These are phyloP conservation scores for Bursaphelenchus mucronatus DNA, from an alignment of 1,140 invertebrate species.

Conservation along the genomic window DNA sequence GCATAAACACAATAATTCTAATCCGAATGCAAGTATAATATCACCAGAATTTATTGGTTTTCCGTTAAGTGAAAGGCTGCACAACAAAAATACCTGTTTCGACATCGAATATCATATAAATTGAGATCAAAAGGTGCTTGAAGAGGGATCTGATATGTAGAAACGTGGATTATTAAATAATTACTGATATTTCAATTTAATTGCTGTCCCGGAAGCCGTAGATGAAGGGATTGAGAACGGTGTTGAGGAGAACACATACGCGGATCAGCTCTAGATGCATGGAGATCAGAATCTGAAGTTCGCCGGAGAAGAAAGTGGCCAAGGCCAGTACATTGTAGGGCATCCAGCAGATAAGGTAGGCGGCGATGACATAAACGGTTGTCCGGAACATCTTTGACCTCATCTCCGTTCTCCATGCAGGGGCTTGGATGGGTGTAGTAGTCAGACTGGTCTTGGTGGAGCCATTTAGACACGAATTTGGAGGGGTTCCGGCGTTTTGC, in stretches of 20 bases:
- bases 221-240: constrained; percentile 49
- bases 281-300: constrained; percentile 45
- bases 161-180: too few species aligned
- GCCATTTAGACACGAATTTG: constrained; percentile 14
- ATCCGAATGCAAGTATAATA: too few species aligned
- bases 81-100: too few species aligned
- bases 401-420: constrained; percentile 48
- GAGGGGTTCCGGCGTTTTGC: constrained; percentile 21
- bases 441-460: constrained; percentile 24
- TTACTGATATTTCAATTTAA: too few species aligned
- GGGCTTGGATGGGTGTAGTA: constrained; percentile 18
- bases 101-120: too few species aligned
- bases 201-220: constrained; percentile 13
- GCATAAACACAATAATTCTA: too few species aligned
- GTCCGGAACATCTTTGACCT: constrained; percentile 48
- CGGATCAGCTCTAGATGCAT: constrained; percentile 41
- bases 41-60: too few species aligned
- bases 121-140: too few species aligned
- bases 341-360: constrained; percentile 47
- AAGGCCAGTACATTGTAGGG: constrained; percentile 42
- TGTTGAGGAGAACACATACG: constrained; percentile 46
- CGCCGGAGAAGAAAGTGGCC: constrained; percentile 41
- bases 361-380: constrained; percentile 48
- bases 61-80: too few species aligned
- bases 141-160: too few species aligned